Base-by-base conservation (phyloP, 2,888 invertebrate genomes). In the Listrodromus nycthemerus region DNA sequence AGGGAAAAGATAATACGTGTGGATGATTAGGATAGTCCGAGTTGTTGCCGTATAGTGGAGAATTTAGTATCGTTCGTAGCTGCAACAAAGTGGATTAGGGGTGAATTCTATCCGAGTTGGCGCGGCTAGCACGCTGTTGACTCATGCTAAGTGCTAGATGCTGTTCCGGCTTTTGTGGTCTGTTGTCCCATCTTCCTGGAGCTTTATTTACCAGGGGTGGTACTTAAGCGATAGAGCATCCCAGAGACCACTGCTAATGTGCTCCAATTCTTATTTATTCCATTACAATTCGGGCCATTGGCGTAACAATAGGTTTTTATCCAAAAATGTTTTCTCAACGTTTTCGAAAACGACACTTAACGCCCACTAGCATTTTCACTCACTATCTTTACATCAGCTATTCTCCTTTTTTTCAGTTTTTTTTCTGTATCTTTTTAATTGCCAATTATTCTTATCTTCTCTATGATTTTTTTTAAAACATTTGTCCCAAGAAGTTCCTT, bases 41-140 rank as follows among this genome's bases (percentile, higher is more conserved):
- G 61, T n/a, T 30, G 61, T 6, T 16, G 61, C 61, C 16, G 61
- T 27, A 16, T 16, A n/a, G 61, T 19, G 61, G 73, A 67, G 63
- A 82, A 82, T 78, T 78, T 82, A 74, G 82, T 67, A 78, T 30
- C 77, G 67, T 66, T 63, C 66, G 63, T 82, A 77, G 73, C 77
- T 69, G 82, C 78, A 82, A 82, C 82, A 76, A 78, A 82, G 67
- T 82, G 82, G 82, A 82, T 82, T 82, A 82, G 78, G 82, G 82
- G 77, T 74, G 82, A 78, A 82, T 73, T 78, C 69, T 69, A 74
- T 67, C n/a, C 67, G 52, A 78, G 82, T 82, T 82, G 78, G 78
- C 71, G 66, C 30, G 65, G 61, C 74, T 41, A 24, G 55, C 45
- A 37, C 27, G 19, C 45, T 76, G 63, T 82, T 82, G 77, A 78